Evolutionary conservation across 2,113 vertebrate species (phyloP), one percentile per base, ranked within the genome.

Genomic region (Podiceps cristatus): DNA sequence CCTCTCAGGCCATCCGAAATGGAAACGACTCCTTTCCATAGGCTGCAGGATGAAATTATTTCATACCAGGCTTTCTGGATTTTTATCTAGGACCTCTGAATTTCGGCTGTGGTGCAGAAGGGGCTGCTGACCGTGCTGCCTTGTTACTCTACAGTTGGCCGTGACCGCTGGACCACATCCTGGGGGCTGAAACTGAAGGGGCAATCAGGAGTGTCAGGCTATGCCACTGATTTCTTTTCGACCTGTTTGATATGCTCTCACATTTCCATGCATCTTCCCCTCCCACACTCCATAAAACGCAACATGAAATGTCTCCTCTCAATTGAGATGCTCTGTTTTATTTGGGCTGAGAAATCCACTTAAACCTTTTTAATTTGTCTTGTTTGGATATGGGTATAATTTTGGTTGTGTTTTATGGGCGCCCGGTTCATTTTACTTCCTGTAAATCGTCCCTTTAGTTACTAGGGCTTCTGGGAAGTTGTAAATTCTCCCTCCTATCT

Each of bases 391-490:
- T 94, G 82, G 96, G 95, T 50, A 90, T 97, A 89, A 92, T 97
- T 98, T 97, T 86, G 96, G 92, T 95, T 78, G 47, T 97, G 96
- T 95, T 98, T 98, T 98, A 97, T 98, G 96, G 97, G 90, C 1
- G 6, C 93, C 73, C 14, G 3, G 97, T 97, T 98, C 96, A 98
- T 98, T 96, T 97, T 96, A 93, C 97, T 98, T 98, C 97, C 97
- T 97, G 98, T 98, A 98, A 98, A 98, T 98, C 42, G 95, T 97
- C 74, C 50, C 88, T 95, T 96, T 96, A 97, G 96, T 96, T 97
- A 97, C 97, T 96, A 93, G 82, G 96, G 91, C 92, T 98, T 98
- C 97, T 98, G 97, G 97, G 98, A 98, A 98, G 97, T 97, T 95
- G 91, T 98, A 98, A 98, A 98, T 98, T 86, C 96, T 96, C 96